Percentiles rank a stretch among this genome's conserved stretches.
Evolutionary conservation across 2,888 invertebrate genomes (phyloP).

Genomic region (Nineta flava): DNA sequence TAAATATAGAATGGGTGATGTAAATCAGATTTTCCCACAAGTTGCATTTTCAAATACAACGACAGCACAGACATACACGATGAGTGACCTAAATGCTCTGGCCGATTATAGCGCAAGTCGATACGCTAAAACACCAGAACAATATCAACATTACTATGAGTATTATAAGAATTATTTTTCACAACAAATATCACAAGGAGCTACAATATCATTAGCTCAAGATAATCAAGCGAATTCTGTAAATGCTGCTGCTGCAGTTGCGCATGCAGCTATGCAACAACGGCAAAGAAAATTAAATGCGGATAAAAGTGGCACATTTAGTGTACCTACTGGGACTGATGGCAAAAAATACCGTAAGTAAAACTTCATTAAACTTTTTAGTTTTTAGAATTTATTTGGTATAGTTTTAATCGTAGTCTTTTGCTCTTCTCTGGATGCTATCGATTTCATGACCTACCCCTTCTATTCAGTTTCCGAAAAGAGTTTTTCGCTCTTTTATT

Average conservation of each 20-base stretch:
- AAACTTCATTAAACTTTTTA: neutral
- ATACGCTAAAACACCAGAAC: slow-evolving; percentile 54
- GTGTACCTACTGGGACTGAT: slow-evolving; percentile 42
- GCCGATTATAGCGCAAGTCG: slow-evolving; percentile 62
- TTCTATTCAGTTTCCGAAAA: too few relatives aligned
- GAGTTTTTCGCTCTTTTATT: too few relatives aligned
- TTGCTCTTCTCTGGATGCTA: too few relatives aligned
- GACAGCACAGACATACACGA: slow-evolving; percentile 30
- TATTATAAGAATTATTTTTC: slow-evolving; percentile 61
- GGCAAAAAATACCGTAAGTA: slow-evolving; percentile 46
- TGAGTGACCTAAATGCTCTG: slow-evolving; percentile 52
- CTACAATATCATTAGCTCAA: slow-evolving; percentile 30
- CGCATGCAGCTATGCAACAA: slow-evolving; percentile 68
- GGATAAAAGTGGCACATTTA: slow-evolving; percentile 24
- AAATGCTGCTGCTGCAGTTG: slow-evolving; percentile 78
- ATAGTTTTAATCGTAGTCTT: too few relatives aligned
- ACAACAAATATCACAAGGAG: slow-evolving; percentile 40
- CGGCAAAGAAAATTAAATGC: slow-evolving; percentile 30
- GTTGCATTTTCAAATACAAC: slow-evolving; percentile 22
- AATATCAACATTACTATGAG: slow-evolving; percentile 51
- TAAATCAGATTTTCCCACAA: slow-evolving; percentile 27
- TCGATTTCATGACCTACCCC: too few relatives aligned
- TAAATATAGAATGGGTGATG: slow-evolving; percentile 34
- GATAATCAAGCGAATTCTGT: slow-evolving; percentile 54
- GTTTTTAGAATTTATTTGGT: too few relatives aligned